Conservation (phyloP, 2,888 invertebrate species). For the Oxyscelio sp. region DNA sequence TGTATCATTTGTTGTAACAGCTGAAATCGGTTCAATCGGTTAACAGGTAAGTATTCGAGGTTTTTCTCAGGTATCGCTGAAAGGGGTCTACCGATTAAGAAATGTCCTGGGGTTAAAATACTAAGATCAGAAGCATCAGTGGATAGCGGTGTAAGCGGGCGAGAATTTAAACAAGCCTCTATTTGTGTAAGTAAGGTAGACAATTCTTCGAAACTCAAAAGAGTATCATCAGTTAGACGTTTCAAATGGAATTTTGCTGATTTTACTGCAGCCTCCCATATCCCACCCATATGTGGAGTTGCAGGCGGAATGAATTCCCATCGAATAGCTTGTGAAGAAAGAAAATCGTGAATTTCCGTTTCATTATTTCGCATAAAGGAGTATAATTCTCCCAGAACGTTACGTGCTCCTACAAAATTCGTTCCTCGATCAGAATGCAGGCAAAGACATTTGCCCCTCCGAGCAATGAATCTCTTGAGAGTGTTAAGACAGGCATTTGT, state of each 20-base stretch:
- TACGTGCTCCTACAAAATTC: constrained; percentile 27
- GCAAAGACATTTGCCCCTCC: constrained; percentile 10
- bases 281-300: constrained; percentile 18
- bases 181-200: constrained; percentile 1
- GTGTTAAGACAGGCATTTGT: constrained; percentile 6
- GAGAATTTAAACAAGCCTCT: constrained; percentile 16
- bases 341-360: constrained; percentile 17
- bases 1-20: constrained; percentile 9
- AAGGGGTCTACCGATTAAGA: constrained; percentile 15
- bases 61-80: constrained; percentile 1
- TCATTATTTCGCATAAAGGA: not conserved
- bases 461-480: constrained; percentile 20
- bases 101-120: constrained; percentile 11
- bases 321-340: not conserved
- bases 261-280: constrained; percentile 17
- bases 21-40: constrained; percentile 7
- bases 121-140: constrained; percentile 13
- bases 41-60: constrained; percentile 1
- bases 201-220: constrained; percentile 13
- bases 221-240: not conserved
- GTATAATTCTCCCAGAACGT: constrained; percentile 18
- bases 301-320: constrained; percentile 18
- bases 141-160: constrained; percentile 4
- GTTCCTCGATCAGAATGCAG: constrained; percentile 15
- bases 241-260: constrained; percentile 4